phyloP scores from a whole-genome alignment of 2,797 vertebrate species.

The Crypturellus tataupa region DNA sequence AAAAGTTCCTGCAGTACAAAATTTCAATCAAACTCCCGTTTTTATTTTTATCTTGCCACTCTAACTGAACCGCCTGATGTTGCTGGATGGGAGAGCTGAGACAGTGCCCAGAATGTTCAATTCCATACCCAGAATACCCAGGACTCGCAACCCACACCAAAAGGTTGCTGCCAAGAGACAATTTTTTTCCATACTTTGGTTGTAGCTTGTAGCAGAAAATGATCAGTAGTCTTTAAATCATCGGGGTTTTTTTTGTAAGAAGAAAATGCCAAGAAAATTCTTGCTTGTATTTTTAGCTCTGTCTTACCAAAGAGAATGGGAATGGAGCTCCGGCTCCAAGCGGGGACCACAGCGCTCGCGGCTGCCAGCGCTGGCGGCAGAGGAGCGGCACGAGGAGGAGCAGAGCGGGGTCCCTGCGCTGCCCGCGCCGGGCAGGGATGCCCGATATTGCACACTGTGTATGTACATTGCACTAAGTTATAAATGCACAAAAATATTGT shows the following conservation, averaged over 20 bases:
- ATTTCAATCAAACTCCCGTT: conserved; percentile 62
- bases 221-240: conserved; percentile 40
- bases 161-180: conserved; percentile 38
- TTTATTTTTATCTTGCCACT: conserved; percentile 76
- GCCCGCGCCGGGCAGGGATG: no score
- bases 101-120: conserved; percentile 38
- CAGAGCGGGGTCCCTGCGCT: no score
- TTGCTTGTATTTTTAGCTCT: conserved; percentile 45
- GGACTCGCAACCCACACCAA: conserved; percentile 49
- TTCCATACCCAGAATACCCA: conserved; percentile 55
- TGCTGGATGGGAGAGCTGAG: conserved; percentile 58
- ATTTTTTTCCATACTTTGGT: not conserved
- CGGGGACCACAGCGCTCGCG: conserved; percentile 17
- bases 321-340: conserved; percentile 49
- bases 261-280: conserved; percentile 55
- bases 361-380: not conserved
- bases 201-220: conserved; percentile 36
- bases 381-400: not conserved
- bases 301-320: conserved; percentile 19
- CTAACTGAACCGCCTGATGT: conserved; percentile 47
- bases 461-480: no score
- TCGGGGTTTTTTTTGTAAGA: not conserved
- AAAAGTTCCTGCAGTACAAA: conserved; percentile 67
- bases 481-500: not conserved
- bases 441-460: no score